Base-by-base conservation (phyloP, 2,888 invertebrate genomes). In the Hesperia comma region DNA sequence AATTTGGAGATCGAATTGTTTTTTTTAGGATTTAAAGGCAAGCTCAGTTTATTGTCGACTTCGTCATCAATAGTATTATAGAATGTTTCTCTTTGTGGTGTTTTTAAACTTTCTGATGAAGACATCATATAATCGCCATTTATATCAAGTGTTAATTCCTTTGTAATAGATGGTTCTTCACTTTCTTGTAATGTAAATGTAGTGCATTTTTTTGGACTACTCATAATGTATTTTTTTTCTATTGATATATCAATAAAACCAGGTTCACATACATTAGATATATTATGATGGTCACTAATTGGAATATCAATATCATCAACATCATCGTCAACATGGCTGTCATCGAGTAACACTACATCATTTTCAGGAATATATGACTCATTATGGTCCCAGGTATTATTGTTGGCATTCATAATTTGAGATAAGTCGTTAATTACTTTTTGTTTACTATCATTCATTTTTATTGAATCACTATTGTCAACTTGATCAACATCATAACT, bases 1-100 rank as follows among this genome's bases (percentile, higher is more conserved):
- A 84, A 75, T 75, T 88, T 88, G 3, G 85, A 83, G 70, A 80
- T 79, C 37, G 70, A 75, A 33, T 69, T 71, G 63, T 71, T 75
- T 58, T 57, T 57, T 37, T 69, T 63, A 19, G 54, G 32, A 32
- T 61, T 68, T 43, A 57, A 46, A 15, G 58, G 26, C 15, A 58
- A 17, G 26, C 12, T 64, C 43, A 53, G 14, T 10, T 8, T 12
- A 41, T 19, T 58, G 4, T 26, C 26, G 14, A 7, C 32, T 41
- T 49, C 46, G 41, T 68, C 63, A 61, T 63, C 58, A 43, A 61
- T 53, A 61, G 19, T 55, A 17, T 10, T 17, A 40, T 1, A 17
- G 19, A 49, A 8, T 8, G 60, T 21, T 15, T 51, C 19, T 10
- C 14, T 51, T 51, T 51, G 4, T 43, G n/a, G n/a, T 37, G 37